Evolutionary conservation across 2,113 vertebrate genomes (phyloP).

Genomic region (Chinchilla lanigera): DNA sequence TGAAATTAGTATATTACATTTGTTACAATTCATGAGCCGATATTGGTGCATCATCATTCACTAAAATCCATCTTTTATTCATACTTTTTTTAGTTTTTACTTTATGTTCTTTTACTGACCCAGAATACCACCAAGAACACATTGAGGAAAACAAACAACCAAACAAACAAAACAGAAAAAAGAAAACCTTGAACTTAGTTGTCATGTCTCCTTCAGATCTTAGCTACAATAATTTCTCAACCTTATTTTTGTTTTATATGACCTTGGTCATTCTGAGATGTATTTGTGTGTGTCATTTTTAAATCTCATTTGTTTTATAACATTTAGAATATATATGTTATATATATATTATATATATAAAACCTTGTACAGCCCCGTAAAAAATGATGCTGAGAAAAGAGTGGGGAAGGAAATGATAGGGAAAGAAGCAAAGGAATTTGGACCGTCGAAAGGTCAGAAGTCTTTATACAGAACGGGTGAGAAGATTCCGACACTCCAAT

Average conservation of each 20-base stretch:
- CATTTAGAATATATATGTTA: neutral
- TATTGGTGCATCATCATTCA: fast-evolving
- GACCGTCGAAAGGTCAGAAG: slow-evolving; percentile 86
- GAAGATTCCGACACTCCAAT: slow-evolving; percentile 79
- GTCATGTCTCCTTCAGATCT: neutral
- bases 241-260: neutral
- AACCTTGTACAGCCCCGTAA: slow-evolving; percentile 69
- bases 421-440: slow-evolving; percentile 80
- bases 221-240: neutral
- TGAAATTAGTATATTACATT: no score
- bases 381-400: slow-evolving; percentile 27
- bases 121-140: neutral
- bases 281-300: neutral
- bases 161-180: neutral
- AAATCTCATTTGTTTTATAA: neutral
- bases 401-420: neutral
- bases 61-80: neutral
- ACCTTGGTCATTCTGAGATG: neutral
- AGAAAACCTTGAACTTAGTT: no score
- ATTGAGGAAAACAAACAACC: neutral
- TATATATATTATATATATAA: neutral
- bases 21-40: neutral
- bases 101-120: neutral
- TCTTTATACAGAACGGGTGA: slow-evolving; percentile 79
- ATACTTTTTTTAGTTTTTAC: neutral